Percentiles rank a stretch among this genome's conserved stretches.
Evolutionary conservation across 2,113 vertebrate genomes (phyloP).

Genomic region (Oxyura jamaicensis): DNA sequence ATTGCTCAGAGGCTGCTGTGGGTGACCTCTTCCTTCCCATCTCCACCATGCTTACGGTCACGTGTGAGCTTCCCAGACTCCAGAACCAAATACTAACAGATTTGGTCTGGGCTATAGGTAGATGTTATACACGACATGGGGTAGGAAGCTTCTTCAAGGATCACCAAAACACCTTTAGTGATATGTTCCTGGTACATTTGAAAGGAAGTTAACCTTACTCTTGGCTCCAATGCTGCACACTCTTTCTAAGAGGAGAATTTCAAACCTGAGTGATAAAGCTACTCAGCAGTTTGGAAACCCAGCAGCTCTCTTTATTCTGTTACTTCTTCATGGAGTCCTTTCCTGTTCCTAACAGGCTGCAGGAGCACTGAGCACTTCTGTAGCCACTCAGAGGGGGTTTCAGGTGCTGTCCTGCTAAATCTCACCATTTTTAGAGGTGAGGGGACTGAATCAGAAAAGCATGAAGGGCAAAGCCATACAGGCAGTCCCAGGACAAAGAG

Average conservation of each 20-base stretch:
- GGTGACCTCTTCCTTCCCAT: neutral
- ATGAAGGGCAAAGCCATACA: too few species aligned
- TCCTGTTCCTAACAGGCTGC: neutral
- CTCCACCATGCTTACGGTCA: neutral
- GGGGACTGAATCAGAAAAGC: neutral
- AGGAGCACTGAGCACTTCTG: neutral
- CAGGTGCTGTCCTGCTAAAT: neutral
- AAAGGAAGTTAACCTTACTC: neutral
- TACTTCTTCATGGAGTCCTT: neutral
- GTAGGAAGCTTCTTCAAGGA: neutral
- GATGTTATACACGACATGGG: neutral
- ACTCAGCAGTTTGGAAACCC: neutral
- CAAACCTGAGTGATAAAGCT: neutral
- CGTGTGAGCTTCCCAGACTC: neutral
- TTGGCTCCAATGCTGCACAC: neutral
- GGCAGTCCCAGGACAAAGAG: neutral
- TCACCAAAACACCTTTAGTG: neutral
- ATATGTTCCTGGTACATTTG: neutral
- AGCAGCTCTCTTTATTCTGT: neutral
- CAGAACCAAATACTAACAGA: neutral
- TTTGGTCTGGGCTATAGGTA: neutral
- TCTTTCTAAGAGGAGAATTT: neutral
- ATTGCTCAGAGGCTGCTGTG: constrained; percentile 28
- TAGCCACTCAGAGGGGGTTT: neutral
- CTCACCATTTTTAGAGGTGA: neutral